Percentiles rank a stretch among this genome's conserved stretches.
Conservation (phyloP, 1,140 invertebrate genomes). For the Oncopeltus fasciatus region DNA sequence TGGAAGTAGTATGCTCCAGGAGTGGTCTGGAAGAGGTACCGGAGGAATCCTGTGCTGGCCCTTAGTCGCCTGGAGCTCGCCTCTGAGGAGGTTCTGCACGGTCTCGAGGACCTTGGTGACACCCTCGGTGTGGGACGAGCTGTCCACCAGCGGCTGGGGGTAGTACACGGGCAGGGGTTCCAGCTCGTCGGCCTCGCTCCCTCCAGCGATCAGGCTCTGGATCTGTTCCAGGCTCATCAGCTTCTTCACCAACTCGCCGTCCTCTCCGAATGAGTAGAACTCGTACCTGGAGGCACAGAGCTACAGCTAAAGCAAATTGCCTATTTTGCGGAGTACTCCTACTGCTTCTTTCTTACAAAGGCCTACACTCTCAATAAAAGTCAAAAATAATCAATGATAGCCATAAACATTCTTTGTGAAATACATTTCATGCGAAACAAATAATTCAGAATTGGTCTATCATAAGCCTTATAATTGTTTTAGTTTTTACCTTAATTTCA, state of each 20-base stretch:
- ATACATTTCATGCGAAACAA: too few species aligned
- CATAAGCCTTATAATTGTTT: too few species aligned
- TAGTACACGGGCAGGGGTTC: slow-evolving; percentile 26
- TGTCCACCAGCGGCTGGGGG: slow-evolving; percentile 23
- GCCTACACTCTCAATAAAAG: too few species aligned
- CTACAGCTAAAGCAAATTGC: slow-evolving; percentile 21
- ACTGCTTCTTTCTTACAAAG: neutral
- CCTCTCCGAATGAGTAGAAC: slow-evolving; percentile 69
- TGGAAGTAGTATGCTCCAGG: slow-evolving; percentile 67
- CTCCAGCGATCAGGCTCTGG: slow-evolving; percentile 62
- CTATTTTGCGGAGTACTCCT: neutral
- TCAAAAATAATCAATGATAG: too few species aligned
- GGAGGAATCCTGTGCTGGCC: slow-evolving; percentile 39
- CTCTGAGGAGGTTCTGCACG: slow-evolving; percentile 65
- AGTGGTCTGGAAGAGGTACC: slow-evolving; percentile 41
- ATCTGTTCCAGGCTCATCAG: slow-evolving; percentile 72
- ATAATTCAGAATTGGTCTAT: too few species aligned
- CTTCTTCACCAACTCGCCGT: slow-evolving; percentile 60
- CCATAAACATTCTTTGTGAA: too few species aligned
- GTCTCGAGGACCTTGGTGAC: slow-evolving; percentile 63
- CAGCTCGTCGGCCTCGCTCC: slow-evolving; percentile 36
- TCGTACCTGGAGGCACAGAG: too few species aligned
- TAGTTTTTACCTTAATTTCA: too few species aligned
- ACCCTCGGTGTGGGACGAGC: slow-evolving; percentile 38
- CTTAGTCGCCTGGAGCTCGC: slow-evolving; percentile 50